phyloP scores from a whole-genome alignment of 2,113 vertebrate genomes.

The Lophius piscatorius region DNA sequence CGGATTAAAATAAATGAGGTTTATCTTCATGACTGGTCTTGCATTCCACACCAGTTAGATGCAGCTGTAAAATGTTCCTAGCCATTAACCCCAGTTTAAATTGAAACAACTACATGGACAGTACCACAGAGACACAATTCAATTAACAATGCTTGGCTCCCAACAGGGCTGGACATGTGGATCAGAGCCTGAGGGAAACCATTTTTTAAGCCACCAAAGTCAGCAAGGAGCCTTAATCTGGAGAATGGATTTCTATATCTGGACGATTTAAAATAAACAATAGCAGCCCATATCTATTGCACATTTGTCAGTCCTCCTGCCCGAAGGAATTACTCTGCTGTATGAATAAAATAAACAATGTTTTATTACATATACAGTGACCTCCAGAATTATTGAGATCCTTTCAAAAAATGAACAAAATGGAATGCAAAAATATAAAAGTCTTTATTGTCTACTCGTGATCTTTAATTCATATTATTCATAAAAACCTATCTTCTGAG shows the following conservation, averaged over 20 bases:
- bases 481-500: too few species aligned
- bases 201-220: slow-evolving; percentile 7
- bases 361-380: too few species aligned
- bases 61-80: slow-evolving; percentile 30
- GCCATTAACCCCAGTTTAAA: slow-evolving; percentile 36
- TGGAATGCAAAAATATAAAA: too few species aligned
- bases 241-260: slow-evolving; percentile 34
- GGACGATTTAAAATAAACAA: slow-evolving; percentile 49
- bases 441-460: too few species aligned
- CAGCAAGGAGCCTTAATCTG: slow-evolving; percentile 21
- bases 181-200: slow-evolving; percentile 26
- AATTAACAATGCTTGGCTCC: slow-evolving; percentile 53
- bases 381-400: too few species aligned
- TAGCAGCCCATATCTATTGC: slow-evolving; percentile 30
- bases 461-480: too few species aligned
- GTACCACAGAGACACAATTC: slow-evolving; percentile 22
- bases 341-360: background rate
- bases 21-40: slow-evolving; percentile 19
- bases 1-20: slow-evolving; percentile 22
- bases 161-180: slow-evolving; percentile 28
- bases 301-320: slow-evolving; percentile 30
- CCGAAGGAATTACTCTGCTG: slow-evolving; percentile 27
- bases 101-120: slow-evolving; percentile 19
- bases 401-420: too few species aligned
- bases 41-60: slow-evolving; percentile 1